These are phyloP conservation scores for Esperia sulphurella DNA, from an alignment of 2,888 invertebrate genomes.

Conservation along the genomic window DNA sequence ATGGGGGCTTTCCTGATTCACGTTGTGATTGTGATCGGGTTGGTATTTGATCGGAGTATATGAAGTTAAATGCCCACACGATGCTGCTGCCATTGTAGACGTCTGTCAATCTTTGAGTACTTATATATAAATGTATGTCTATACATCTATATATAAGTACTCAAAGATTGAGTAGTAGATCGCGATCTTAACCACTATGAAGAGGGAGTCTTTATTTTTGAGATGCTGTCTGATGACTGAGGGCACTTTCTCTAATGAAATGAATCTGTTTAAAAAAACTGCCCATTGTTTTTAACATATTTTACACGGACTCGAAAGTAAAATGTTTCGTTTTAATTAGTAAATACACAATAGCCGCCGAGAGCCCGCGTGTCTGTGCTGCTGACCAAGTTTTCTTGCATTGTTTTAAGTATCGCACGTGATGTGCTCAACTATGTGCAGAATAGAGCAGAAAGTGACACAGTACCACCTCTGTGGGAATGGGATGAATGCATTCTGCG, in stretches of 20 bases:
- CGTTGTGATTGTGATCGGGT: too few relatives aligned
- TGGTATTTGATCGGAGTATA: too few relatives aligned
- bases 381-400: conserved; percentile 7
- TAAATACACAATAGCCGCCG: background rate
- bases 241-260: conserved; percentile 2
- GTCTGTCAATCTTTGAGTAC: too few relatives aligned
- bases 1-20: too few relatives aligned
- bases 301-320: background rate
- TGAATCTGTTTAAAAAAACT: background rate
- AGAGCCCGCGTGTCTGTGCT: conserved; percentile 1
- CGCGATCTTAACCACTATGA: too few relatives aligned
- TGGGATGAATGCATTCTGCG: background rate
- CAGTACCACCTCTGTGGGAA: conserved; percentile 1
- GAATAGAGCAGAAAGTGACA: background rate
- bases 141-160: too few relatives aligned
- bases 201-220: too few relatives aligned
- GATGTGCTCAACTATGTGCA: background rate
- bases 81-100: too few relatives aligned
- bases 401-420: background rate
- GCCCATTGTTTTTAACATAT: conserved; percentile 3
- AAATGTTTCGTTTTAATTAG: background rate
- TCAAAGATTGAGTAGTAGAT: too few relatives aligned
- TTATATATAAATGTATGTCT: too few relatives aligned
- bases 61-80: too few relatives aligned
- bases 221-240: too few relatives aligned